Conservation (phyloP, 92 coral and sea anemone species). For the Porites evermanni region DNA sequence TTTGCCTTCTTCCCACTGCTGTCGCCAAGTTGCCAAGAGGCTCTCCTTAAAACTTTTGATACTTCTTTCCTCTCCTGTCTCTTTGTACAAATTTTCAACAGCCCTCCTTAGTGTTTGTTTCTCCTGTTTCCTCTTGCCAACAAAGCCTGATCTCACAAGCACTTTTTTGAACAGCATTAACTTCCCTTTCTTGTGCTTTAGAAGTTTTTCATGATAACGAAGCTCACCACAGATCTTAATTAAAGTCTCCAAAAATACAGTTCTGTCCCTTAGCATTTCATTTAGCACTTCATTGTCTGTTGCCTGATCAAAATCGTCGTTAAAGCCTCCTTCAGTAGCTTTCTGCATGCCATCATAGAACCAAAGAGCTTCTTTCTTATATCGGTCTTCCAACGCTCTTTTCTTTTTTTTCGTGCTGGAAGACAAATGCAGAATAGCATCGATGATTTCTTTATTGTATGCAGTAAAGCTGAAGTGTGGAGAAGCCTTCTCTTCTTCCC, state of each 20-base stretch:
- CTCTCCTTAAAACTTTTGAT: not conserved
- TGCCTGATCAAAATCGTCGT: not conserved
- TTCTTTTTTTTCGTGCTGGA: not conserved
- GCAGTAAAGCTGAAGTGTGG: not conserved
- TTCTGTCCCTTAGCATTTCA: not conserved
- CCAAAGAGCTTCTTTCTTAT: not conserved
- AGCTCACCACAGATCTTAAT: not conserved
- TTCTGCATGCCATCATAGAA: not conserved
- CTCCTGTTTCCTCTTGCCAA: not conserved
- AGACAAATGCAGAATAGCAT: not conserved
- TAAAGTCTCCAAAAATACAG: not conserved
- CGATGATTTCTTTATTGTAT: not conserved
- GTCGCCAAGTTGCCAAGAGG: not conserved
- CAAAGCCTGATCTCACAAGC: not conserved
- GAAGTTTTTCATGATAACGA: not conserved
- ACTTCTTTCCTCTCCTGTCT: not conserved
- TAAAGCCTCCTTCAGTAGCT: not conserved
- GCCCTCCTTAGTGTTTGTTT: not conserved
- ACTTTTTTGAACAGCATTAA: not conserved
- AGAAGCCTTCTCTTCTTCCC: not conserved
- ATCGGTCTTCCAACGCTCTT: too few relatives aligned
- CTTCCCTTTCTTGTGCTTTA: not conserved
- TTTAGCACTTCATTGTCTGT: not conserved
- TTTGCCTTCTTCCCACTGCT: conserved; percentile 6
- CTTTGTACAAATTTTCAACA: not conserved